phyloP scores from a whole-genome alignment of 1,140 invertebrate species.

The Catajapyx aquilonaris region DNA sequence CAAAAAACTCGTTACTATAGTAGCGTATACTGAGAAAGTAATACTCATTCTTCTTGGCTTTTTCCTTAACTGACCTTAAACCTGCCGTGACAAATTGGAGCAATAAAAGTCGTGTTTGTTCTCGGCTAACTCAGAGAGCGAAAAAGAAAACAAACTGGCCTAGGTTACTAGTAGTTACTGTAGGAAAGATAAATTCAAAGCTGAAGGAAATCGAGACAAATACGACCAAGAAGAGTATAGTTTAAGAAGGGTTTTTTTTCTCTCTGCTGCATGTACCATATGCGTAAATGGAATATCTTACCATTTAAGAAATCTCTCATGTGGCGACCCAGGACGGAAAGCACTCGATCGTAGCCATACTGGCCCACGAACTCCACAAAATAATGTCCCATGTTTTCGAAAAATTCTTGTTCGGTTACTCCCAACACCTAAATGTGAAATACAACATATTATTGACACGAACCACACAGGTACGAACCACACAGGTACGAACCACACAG shows the following conservation, averaged over 20 bases:
- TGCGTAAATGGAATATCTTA: slow-evolving; percentile 7
- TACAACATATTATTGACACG: not conserved
- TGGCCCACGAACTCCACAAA: slow-evolving; percentile 82
- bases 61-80: too few species aligned
- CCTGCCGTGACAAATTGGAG: too few species aligned
- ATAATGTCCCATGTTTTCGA: slow-evolving; percentile 74
- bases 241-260: not conserved
- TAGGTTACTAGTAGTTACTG: too few species aligned
- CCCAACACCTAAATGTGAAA: slow-evolving; percentile 69
- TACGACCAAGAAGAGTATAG: too few species aligned
- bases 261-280: not conserved
- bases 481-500: slow-evolving; percentile 1
- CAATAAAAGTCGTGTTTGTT: too few species aligned
- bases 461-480: not conserved
- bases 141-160: too few species aligned
- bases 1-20: too few species aligned
- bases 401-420: slow-evolving; percentile 64
- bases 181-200: too few species aligned
- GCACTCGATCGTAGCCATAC: slow-evolving; percentile 79
- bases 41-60: too few species aligned
- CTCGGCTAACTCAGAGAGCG: too few species aligned
- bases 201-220: too few species aligned
- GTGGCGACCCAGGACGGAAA: slow-evolving; percentile 73
- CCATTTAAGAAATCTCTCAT: slow-evolving; percentile 92
- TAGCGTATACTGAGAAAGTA: too few species aligned